Evolutionary conservation across 2,888 invertebrate genomes (phyloP), one percentile per base, ranked within the genome.

Genomic region (Calephelis perditalis): DNA sequence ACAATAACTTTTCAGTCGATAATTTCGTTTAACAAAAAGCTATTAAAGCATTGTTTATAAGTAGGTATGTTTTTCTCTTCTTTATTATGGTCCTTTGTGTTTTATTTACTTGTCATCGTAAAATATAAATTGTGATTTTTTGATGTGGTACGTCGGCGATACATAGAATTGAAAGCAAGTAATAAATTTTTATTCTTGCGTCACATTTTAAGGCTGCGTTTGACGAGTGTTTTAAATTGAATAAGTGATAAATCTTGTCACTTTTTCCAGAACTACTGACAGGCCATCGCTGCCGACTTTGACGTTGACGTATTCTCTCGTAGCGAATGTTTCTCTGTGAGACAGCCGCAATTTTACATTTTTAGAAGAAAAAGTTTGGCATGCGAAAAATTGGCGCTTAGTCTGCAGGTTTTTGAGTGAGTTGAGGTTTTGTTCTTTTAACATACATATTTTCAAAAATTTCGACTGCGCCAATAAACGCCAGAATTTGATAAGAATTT

Each of bases 171-270:
- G 11, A 56, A 60, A 37, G 35, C 26, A 36, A 57, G 40, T 59
- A 57, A 66, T 66, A 65, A 65, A 68, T 61, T 61, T 56, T 45
- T 59, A 60, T 59, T 46, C 49, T 58, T 64, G 63, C 62, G 62
- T 65, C 68, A 63, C 68, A 64, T 66, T 64, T 59, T 64, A 61
- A 62, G 64, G 62, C 60, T 56, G 12, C 54, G 65, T 70, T 71
- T 68, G 73, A 73, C 70, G 71, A 63, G 72, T 72, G 74, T 79
- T 82, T 82, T 81, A 80, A 82, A 82, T 82, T 83, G 80, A 83
- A 82, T 82, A 79, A 82, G 82, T 78, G 75, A 83, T 83, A 82
- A 82, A 83, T 82, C 82, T 81, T 81, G 79, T 79, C 79, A 74
- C 76, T 79, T 77, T 77, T 79, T 80, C 35, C 52, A 52, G 35